Percentiles rank a stretch among this genome's conserved stretches.
These are phyloP conservation scores for Cololabis saira DNA, from an alignment of 2,113 vertebrate species.

Conservation along the genomic window DNA sequence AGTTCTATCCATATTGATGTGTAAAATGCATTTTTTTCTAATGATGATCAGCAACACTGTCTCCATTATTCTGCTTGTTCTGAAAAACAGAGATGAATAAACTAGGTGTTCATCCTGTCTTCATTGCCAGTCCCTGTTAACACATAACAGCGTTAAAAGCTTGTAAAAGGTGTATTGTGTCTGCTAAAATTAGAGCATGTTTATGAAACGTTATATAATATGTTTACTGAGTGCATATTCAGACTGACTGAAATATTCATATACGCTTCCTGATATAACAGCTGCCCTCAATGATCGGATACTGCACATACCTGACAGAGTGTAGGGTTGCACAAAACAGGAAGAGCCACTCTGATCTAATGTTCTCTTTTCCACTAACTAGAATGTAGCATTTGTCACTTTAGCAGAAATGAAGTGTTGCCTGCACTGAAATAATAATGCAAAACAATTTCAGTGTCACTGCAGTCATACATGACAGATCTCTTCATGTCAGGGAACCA, in stretches of 20 bases:
- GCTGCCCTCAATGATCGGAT: constrained; percentile 11
- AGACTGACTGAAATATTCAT: constrained; percentile 3
- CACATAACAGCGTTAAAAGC: constrained; percentile 7
- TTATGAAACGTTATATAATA: constrained; percentile 19
- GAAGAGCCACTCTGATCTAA: not conserved
- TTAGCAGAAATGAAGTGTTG: too few species aligned
- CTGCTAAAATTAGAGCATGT: not conserved
- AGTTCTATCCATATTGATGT: too few species aligned
- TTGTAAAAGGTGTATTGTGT: constrained; percentile 20
- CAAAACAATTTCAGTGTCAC: too few species aligned
- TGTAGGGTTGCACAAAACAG: not conserved
- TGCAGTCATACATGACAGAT: too few species aligned
- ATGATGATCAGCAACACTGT: too few species aligned
- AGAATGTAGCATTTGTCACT: not conserved
- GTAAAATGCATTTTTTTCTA: too few species aligned
- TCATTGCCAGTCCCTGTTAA: not conserved
- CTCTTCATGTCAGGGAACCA: too few species aligned
- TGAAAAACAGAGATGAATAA: too few species aligned
- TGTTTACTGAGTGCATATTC: constrained; percentile 26
- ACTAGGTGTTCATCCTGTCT: too few species aligned
- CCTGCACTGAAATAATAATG: too few species aligned
- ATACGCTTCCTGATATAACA: constrained; percentile 9
- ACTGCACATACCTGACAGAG: constrained; percentile 17
- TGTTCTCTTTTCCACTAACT: not conserved
- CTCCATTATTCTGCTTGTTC: too few species aligned